Evolutionary conservation across 1,140 invertebrate species (phyloP).

Genomic region (Drosophila littoralis): DNA sequence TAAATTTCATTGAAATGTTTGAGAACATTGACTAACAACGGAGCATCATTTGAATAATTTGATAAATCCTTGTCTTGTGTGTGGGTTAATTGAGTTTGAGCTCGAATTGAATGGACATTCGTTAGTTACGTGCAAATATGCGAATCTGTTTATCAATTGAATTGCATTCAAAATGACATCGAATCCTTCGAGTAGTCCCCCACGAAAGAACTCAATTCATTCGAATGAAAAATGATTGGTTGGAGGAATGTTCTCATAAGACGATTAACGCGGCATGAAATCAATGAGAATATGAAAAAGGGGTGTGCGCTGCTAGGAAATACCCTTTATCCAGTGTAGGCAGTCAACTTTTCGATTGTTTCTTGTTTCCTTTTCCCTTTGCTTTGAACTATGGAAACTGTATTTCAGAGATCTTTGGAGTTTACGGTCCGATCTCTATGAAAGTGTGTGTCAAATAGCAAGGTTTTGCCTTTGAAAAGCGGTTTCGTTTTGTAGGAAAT

Average conservation of each 20-base stretch:
- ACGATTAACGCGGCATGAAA: slow-evolving; percentile 54
- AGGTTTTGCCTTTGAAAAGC: no score
- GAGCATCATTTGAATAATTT: not conserved
- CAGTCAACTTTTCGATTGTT: no score
- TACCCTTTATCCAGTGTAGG: no score
- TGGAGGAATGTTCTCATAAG: slow-evolving; percentile 5
- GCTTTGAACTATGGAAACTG: no score
- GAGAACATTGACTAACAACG: not conserved
- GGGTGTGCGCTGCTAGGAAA: no score
- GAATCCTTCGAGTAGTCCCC: slow-evolving; percentile 3
- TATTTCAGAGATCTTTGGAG: no score
- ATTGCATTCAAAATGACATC: slow-evolving; percentile 12
- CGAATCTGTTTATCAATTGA: slow-evolving; percentile 10
- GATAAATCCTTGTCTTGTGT: not conserved
- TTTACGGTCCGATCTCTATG: no score
- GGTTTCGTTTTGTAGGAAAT: no score
- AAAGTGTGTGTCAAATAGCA: no score
- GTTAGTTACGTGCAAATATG: slow-evolving; percentile 24
- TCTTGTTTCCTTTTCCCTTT: no score
- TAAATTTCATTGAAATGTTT: not conserved
- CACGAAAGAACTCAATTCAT: slow-evolving; percentile 8
- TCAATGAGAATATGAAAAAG: slow-evolving; percentile 46
- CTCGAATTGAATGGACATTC: slow-evolving; percentile 2
- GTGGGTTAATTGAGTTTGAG: slow-evolving; percentile 27
- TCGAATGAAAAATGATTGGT: slow-evolving; percentile 36